These are phyloP conservation scores for Calephelis virginiensis DNA, from an alignment of 1,140 invertebrate genomes.

Conservation along the genomic window DNA sequence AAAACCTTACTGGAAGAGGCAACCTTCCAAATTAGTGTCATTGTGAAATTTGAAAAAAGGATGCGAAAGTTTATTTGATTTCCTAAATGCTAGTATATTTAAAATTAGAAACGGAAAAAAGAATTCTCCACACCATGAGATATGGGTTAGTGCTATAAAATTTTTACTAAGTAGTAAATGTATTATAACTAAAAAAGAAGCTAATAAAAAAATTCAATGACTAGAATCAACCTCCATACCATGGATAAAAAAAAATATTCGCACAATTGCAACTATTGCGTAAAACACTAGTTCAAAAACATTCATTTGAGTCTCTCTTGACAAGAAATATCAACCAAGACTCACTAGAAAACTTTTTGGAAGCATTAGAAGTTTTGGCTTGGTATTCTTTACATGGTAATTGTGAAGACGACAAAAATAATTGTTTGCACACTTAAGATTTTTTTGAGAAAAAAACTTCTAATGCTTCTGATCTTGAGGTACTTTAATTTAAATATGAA, in stretches of 20 bases:
- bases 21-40: conserved; percentile 23
- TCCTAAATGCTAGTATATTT: conserved; percentile 8
- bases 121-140: conserved; percentile 27
- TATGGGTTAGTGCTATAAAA: conserved; percentile 18
- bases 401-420: too few relatives aligned
- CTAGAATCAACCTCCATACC: conserved; percentile 22
- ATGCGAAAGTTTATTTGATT: conserved; percentile 4
- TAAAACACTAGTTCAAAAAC: conserved; percentile 29
- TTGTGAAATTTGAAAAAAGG: conserved; percentile 21
- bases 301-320: conserved; percentile 27
- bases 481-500: too few relatives aligned
- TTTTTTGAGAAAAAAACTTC: too few relatives aligned
- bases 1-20: conserved; percentile 13
- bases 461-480: too few relatives aligned
- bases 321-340: conserved; percentile 38
- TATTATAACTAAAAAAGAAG: conserved; percentile 1
- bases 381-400: conserved; percentile 23
- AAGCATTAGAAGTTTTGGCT: conserved; percentile 34
- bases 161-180: conserved; percentile 26
- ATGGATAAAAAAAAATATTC: conserved; percentile 27
- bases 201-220: conserved; percentile 25
- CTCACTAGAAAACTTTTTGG: conserved; percentile 13
- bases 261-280: conserved; percentile 33
- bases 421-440: too few relatives aligned
- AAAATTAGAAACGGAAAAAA: conserved; percentile 29